These are phyloP conservation scores for Gallinago undulata DNA, from an alignment of 2,113 vertebrate genomes.

Conservation along the genomic window DNA sequence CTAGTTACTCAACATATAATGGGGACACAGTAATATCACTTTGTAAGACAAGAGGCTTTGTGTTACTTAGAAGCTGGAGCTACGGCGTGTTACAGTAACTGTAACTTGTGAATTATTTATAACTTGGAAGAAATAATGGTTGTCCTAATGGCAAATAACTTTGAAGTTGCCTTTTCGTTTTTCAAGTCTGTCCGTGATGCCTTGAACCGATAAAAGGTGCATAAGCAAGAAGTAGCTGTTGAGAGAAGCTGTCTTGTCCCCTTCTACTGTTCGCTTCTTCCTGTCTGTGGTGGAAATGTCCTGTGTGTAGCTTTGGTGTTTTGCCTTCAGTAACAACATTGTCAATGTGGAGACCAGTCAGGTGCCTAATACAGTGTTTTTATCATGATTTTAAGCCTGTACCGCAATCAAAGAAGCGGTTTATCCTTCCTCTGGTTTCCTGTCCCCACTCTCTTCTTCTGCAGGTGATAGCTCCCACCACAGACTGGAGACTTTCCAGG, in stretches of 20 bases:
- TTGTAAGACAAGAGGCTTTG: constrained; percentile 22
- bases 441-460: not conserved
- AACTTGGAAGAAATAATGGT: not conserved
- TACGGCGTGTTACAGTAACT: not conserved
- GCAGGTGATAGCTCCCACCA: not conserved
- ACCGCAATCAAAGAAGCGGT: not conserved
- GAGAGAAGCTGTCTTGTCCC: not conserved
- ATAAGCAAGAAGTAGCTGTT: not conserved
- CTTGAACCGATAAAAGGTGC: not conserved
- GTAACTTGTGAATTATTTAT: constrained; percentile 36
- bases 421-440: not conserved
- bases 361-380: not conserved
- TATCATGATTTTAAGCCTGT: not conserved
- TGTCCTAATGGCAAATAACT: constrained; percentile 6
- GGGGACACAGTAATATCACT: constrained; percentile 6
- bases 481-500: accelerated
- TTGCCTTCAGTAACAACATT: accelerated
- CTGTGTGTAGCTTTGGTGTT: not conserved
- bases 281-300: not conserved
- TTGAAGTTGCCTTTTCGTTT: not conserved
- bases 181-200: not conserved
- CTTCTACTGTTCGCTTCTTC: not conserved
- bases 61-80: constrained; percentile 10
- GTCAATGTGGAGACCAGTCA: not conserved
- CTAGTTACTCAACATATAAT: constrained; percentile 12